A percentile compares a stretch with the other conserved stretches of the same genome.
Conservation (phyloP, 92 coral and sea anemone species). For the Pocillopora grandis region DNA sequence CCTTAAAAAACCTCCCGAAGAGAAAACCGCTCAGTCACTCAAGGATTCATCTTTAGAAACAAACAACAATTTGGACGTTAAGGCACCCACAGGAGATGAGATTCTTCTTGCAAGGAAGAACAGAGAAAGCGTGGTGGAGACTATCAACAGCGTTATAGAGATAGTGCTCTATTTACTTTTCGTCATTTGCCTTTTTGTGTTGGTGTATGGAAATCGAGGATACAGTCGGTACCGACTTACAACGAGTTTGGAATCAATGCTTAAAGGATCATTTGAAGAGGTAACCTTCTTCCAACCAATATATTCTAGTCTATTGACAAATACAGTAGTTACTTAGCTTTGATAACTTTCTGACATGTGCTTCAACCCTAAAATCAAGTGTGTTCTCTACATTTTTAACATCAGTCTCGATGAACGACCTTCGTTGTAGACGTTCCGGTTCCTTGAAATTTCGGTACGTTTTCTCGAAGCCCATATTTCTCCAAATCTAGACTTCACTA, state of each 20-base stretch:
- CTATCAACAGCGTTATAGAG: slow-evolving; percentile 69
- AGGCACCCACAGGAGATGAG: slow-evolving; percentile 73
- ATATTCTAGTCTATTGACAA: background rate
- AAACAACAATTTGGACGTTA: slow-evolving; percentile 42
- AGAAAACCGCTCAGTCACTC: slow-evolving; percentile 59
- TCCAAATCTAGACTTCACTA: no score
- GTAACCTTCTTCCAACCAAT: slow-evolving; percentile 31
- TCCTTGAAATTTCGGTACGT: no score
- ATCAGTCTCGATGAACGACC: no score
- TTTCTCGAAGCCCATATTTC: no score
- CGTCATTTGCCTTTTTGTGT: slow-evolving; percentile 69
- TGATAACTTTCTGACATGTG: no score
- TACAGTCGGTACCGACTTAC: slow-evolving; percentile 78
- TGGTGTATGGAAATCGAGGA: slow-evolving; percentile 82
- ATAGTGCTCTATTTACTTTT: slow-evolving; percentile 68
- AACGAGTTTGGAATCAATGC: slow-evolving; percentile 61
- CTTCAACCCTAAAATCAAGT: no score
- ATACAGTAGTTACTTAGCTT: no score
- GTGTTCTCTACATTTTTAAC: no score
- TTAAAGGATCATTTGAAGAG: slow-evolving; percentile 72
- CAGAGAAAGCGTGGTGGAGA: slow-evolving; percentile 68
- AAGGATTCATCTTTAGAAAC: slow-evolving; percentile 53
- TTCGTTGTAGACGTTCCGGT: no score
- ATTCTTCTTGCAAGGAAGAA: slow-evolving; percentile 65
- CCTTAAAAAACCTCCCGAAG: slow-evolving; percentile 82